A percentile compares a stretch with the other conserved stretches of the same genome.
Conservation (phyloP, 2,888 invertebrate genomes). For the Ormyrus nitidulus region DNA sequence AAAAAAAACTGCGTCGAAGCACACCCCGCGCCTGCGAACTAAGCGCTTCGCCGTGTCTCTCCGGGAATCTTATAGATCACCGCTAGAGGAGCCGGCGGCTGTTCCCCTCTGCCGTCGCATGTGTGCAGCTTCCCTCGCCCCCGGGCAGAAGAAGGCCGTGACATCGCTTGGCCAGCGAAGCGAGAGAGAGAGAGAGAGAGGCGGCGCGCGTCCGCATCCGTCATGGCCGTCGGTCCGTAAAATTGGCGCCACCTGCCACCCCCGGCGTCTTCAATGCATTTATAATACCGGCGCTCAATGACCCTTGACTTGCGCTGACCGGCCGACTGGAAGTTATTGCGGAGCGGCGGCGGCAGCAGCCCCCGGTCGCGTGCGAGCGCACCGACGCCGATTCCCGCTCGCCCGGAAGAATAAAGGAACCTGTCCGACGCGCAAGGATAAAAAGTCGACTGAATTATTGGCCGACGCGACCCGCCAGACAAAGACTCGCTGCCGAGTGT, state of each 20-base stretch:
- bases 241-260: constrained; percentile 76
- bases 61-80: no score
- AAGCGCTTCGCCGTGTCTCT: no score
- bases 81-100: no score
- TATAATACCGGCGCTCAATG: constrained; percentile 71
- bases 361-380: no score
- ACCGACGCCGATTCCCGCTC: constrained; percentile 17
- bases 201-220: constrained; percentile 67
- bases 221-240: constrained; percentile 75
- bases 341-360: constrained; percentile 9
- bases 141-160: constrained; percentile 73
- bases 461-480: no score
- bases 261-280: constrained; percentile 72
- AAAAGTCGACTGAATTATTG: no score
- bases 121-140: constrained; percentile 26
- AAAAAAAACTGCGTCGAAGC: no score
- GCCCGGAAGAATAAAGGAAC: constrained; percentile 23
- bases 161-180: constrained; percentile 71
- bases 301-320: constrained; percentile 65
- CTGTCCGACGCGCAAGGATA: no score
- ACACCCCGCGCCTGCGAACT: no score
- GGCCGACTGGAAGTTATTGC: constrained; percentile 62
- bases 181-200: constrained; percentile 58
- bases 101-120: no score
- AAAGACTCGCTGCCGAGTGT: no score